Base-by-base conservation (phyloP, 2,113 vertebrate species). In the Corythoichthys haematopterus region DNA sequence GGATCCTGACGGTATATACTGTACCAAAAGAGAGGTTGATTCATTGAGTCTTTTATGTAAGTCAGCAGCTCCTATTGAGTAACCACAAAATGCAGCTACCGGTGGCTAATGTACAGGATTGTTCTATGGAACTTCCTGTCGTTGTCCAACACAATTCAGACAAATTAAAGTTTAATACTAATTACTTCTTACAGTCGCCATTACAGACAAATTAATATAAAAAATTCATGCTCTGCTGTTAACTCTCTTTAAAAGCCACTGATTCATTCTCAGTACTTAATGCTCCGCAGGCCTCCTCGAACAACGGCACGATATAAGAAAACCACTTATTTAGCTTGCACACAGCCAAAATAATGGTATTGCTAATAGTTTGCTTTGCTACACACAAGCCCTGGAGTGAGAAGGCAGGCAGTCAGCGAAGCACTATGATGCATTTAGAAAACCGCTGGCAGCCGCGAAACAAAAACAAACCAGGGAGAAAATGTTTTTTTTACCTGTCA, bases 301-400 rank as follows among this genome's bases (percentile, higher is more conserved):
- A 72, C 36, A 37, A 40, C 16, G 28, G 52, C 55, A 36, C 68
- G n/a, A 80, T 35, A 35, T 20, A 4, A 70, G 43, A 46, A 76
- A 52, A 74, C 1, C 63, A 20, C 15, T 74, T 61, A 2, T 13
- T 37, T 48, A 68, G 14, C 72, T 75, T 77, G 65, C 65, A 71
- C 43, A 59, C 37, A 68, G 63, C 51, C 70, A 36, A 79, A 74
- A 72, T 38, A 79, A 52, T 2, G 4, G 33, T 38, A 45, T 72
- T 55, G 69, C 47, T 71, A 64, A 70, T 15, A 56, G 66, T 70
- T 62, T 71, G 69, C 76, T 70, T 69, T 48, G 51, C 57, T 78
- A 79, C 76, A 82, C 81, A 76, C 80, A 78, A 74, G 55, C 4
- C 10, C 59, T 84, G 81, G 78, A 62, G 80, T 82, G 74, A 76